phyloP scores from a whole-genome alignment of 2,113 vertebrate species.

The Balaenoptera acutorostrata region DNA sequence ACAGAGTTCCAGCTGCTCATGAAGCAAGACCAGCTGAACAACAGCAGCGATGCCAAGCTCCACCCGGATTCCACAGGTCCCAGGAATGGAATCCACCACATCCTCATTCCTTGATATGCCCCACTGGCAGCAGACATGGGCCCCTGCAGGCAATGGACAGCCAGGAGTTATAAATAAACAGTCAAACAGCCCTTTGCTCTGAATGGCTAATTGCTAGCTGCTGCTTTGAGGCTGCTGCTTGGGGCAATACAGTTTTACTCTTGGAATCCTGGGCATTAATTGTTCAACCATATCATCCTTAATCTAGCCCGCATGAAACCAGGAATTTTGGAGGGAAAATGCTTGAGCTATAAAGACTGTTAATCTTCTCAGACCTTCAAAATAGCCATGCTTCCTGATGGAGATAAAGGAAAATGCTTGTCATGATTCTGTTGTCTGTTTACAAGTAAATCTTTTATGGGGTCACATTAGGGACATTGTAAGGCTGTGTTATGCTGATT shows the following conservation, averaged over 20 bases:
- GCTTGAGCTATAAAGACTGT: neutral
- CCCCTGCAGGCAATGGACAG: neutral
- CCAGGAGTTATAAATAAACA: neutral
- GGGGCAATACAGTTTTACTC: neutral
- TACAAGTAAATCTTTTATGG: neutral
- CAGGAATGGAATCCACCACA: neutral
- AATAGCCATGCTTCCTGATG: neutral
- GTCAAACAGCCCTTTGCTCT: neutral
- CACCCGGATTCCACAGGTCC: neutral
- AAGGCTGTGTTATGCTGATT: neutral
- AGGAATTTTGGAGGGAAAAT: neutral
- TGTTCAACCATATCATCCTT: neutral
- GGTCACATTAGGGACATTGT: neutral
- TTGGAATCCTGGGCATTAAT: neutral
- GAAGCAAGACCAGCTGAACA: neutral
- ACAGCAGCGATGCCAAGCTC: neutral
- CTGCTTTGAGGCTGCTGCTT: neutral
- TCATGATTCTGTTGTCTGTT: neutral
- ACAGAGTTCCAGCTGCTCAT: neutral
- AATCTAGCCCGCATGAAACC: neutral
- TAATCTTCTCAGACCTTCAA: neutral
- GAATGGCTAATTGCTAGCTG: neutral
- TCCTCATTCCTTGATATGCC: neutral
- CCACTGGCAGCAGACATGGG: neutral
- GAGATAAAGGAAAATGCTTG: neutral